A percentile compares a stretch with the other conserved stretches of the same genome.
phyloP scores from a whole-genome alignment of 2,888 invertebrate genomes.

The Leptinotarsa haldemani region DNA sequence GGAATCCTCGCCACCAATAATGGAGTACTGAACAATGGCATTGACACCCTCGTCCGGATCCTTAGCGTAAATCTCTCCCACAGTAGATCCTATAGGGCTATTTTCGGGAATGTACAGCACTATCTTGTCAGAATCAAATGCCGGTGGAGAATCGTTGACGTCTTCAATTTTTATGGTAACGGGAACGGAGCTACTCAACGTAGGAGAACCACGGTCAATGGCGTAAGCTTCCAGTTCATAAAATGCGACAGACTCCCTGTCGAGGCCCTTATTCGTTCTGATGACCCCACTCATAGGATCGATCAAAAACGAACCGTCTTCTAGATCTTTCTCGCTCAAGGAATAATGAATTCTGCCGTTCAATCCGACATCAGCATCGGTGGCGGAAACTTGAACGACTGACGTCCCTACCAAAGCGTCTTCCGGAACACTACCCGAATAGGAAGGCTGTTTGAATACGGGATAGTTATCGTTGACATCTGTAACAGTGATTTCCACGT shows the following conservation, averaged over 20 bases:
- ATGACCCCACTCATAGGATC: slow-evolving; percentile 94
- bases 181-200: slow-evolving; percentile 69
- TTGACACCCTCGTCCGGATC: slow-evolving; percentile 95
- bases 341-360: slow-evolving; percentile 90
- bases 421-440: slow-evolving; percentile 86
- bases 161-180: slow-evolving; percentile 87
- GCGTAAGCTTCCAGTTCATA: slow-evolving; percentile 91
- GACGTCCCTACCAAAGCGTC: slow-evolving; percentile 82
- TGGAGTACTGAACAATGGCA: slow-evolving; percentile 92
- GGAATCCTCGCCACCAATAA: slow-evolving; percentile 93
- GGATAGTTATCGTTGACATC: slow-evolving; percentile 98
- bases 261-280: slow-evolving; percentile 87
- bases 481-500: slow-evolving; percentile 93
- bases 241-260: slow-evolving; percentile 87
- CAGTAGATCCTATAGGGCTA: slow-evolving; percentile 94
- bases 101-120: slow-evolving; percentile 93
- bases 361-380: slow-evolving; percentile 86
- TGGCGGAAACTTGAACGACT: slow-evolving; percentile 73
- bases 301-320: slow-evolving; percentile 91
- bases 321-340: slow-evolving; percentile 77
- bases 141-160: slow-evolving; percentile 91
- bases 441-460: slow-evolving; percentile 83
- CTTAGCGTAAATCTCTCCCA: slow-evolving; percentile 89
- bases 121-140: slow-evolving; percentile 89
- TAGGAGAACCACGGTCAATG: slow-evolving; percentile 84